Evolutionary conservation across 2,113 vertebrate species (phyloP), one percentile per base, ranked within the genome.

Genomic region (Cariama cristata): DNA sequence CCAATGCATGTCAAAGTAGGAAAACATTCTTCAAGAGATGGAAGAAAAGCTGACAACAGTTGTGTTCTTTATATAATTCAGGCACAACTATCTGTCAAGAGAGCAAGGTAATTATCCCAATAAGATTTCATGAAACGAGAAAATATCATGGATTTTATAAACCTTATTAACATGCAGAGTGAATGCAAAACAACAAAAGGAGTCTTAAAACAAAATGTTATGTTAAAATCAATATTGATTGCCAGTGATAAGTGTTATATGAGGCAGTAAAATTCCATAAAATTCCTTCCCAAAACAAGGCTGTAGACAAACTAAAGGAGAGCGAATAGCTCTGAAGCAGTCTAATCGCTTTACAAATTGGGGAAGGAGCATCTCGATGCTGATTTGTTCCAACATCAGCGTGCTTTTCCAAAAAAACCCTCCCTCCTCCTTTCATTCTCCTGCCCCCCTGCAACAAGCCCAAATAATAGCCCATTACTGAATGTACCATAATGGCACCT

Each of bases 151-250:
- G 93, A 86, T 96, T 96, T 95, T 95, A 91, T 79, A 92, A 97
- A 95, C 90, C 96, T 81, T 53, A 89, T 97, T 97, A 96, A 62
- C 90, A 91, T 95, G 96, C 90, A 32, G 75, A 55, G 45, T 26
- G 50, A 93, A 93, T 75, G 88, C 90, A 76, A 76, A 94, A 76
- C 94, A 94, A 97, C 93, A 96, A 97, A 95, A 81, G 83, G 79
- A 92, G 58, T 28, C 94, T 93, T 96, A 93, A 97, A 97, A 75
- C 60, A 88, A 87, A 96, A 93, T 42, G 76, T 96, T 94, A 96
- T 91, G 96, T 95, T 95, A 92, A 96, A 97, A 97, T 97, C 96
- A 95, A 98, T 97, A 95, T 87, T 89, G 91, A 96, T 96, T 88
- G 96, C 94, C 3, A 13, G 86, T 30, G 73, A 95, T 97, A 92